Base-by-base conservation (phyloP, 2,888 invertebrate species). In the Schizaphis graminum region DNA sequence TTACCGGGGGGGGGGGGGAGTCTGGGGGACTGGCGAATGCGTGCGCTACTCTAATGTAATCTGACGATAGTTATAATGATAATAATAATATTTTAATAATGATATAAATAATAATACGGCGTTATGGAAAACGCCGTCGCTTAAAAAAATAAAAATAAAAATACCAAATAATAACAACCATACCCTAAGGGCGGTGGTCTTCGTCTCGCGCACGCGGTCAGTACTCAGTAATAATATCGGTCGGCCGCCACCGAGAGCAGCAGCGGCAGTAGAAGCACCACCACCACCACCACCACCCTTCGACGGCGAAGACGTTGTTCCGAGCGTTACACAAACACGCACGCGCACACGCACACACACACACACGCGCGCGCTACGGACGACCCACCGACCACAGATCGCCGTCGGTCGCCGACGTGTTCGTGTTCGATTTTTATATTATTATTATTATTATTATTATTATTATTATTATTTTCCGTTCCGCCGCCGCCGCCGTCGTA, bases 341-440 rank as follows among this genome's bases (percentile, higher is more conserved):
- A n/a, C 56, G 44, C 61, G 67, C 87, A 21, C 67, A 61, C 86
- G 57, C 67, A 7, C 86, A 44, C 91, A 35, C 24, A n/a, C 77
- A 77, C 44, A 5, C 44, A 28, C 61, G 16, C 77, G 10, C n/a
- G 8, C 67, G n/a, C 67, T 11, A 49, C 77, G 77, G 77, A 77
- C 91, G 35, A 77, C 77, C 49, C 91, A 77, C 49, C 91, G 77
- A 47, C 91, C 56, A 47, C 91, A 91, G 92, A 92, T 87, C 57
- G 86, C 92, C 92, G 92, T 87, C 92, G 92, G 61, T 61, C 92
- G 92, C 86, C 92, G 92, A 92, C 92, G 92, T 92, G 61, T 92
- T 87, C 86, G 57, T 56, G 91, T 91, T 77, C 91, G 77, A 87
- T 61, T 44, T 84, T 56, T 53, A 53, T 53, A 53, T 1, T 53